Evolutionary conservation across 2,113 vertebrate species (phyloP).

Genomic region (Ptilorrhoa leucosticta): DNA sequence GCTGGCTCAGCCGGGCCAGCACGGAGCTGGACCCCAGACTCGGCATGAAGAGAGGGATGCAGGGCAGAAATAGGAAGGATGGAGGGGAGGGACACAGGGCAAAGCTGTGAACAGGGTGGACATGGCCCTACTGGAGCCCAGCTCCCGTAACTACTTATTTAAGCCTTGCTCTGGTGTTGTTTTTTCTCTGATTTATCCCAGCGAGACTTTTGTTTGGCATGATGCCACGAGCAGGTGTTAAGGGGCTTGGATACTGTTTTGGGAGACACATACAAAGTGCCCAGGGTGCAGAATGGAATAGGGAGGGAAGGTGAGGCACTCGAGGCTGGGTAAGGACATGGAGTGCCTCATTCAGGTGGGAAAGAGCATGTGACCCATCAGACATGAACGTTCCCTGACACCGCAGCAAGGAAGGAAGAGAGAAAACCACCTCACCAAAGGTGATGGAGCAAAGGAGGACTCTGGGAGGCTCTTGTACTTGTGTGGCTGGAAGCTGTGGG

Average conservation of each 20-base stretch:
- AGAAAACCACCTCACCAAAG: background rate
- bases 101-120: background rate
- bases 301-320: background rate
- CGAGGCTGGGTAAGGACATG: background rate
- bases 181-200: background rate
- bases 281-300: too few relatives aligned
- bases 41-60: background rate
- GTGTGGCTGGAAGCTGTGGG: rapidly evolving
- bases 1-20: background rate
- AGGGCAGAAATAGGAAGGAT: background rate
- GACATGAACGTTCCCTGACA: background rate
- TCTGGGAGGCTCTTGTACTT: background rate
- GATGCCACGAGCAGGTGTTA: background rate
- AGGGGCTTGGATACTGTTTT: background rate
- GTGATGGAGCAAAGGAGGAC: background rate
- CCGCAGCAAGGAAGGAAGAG: background rate
- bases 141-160: background rate
- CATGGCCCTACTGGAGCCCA: rapidly evolving
- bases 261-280: background rate
- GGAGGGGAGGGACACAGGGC: background rate
- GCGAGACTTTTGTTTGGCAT: background rate
- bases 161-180: background rate
- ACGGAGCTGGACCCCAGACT: background rate
- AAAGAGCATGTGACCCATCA: rapidly evolving
- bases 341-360: background rate